Base-by-base conservation (phyloP, 2,113 vertebrate species). In the Ibidorhyncha struthersii region DNA sequence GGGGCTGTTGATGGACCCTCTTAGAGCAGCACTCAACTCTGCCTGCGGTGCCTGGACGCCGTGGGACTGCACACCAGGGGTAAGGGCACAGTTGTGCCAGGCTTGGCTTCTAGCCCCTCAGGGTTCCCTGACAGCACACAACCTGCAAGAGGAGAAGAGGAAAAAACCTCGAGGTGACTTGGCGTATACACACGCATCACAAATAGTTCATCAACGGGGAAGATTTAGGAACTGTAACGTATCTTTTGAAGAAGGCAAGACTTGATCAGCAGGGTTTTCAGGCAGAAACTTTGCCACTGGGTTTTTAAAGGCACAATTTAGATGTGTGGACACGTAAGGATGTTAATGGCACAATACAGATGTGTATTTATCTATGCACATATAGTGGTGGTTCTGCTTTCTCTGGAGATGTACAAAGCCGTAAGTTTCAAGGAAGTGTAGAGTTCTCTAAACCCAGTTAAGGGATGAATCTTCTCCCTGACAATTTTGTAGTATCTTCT, bases 1-100 rank as follows among this genome's bases (percentile, higher is more conserved):
- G 21, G 6, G 45, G 10, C 30, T 61, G 43, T 23, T 2, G 1
- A 25, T 13, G 6, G n/a, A 49, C n/a, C 30, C n/a, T 16, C 7
- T 16, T 25, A 34, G 38, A n/a, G 52, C 16, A 29, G 12, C 20
- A 86, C 8, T 22, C 16, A 8, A 5, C 41, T 40, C 36, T 19
- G 15, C 34, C 34, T 61, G 10, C 0, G 1, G 14, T 40, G 10
- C 27, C 21, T 15, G 4, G 38, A 14, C 1, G 2, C 29, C 0
- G 1, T 47, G 56, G 38, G 47, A 53, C 63, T 41, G 29, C 30
- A 71, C 3, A 4, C 36, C 32, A 13, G 10, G 1, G 3, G 25
- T 25, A 43, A 47, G 34, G 30, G 30, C 30, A 12, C 30, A 32
- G 30, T 20, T 55, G 53, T 30, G 53, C 53, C 29, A 55, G 29